These are phyloP conservation scores for Borostomias antarcticus DNA, from an alignment of 2,797 vertebrate genomes.

Conservation along the genomic window DNA sequence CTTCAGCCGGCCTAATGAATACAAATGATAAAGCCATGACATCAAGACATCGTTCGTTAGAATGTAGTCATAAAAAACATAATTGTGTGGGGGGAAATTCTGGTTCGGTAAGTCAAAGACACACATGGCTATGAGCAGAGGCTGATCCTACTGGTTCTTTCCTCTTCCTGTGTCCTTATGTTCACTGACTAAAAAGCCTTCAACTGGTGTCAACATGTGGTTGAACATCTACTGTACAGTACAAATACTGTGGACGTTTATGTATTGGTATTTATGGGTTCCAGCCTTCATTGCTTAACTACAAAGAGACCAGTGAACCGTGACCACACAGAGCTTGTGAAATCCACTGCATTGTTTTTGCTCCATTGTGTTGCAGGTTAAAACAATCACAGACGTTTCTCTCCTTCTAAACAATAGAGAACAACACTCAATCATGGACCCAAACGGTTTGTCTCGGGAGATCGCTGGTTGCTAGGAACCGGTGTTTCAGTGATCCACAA, in stretches of 20 bases:
- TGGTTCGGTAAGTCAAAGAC: not conserved
- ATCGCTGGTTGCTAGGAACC: constrained; percentile 26
- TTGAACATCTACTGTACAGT: constrained; percentile 23
- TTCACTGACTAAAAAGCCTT: not conserved
- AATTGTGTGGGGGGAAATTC: not conserved
- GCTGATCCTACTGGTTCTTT: not conserved
- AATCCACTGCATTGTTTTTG: constrained; percentile 32
- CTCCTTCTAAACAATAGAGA: constrained; percentile 44
- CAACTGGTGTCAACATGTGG: constrained; percentile 22
- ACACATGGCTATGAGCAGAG: not conserved
- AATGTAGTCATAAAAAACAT: not conserved
- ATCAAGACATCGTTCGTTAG: not conserved
- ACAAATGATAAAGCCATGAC: constrained; percentile 22
- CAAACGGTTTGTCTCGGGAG: constrained; percentile 28
- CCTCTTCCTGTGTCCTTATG: too few relatives aligned
- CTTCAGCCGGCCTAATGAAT: constrained; percentile 26
- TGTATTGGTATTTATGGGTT: not conserved
- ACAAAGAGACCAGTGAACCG: constrained; percentile 41
- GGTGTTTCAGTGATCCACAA: constrained; percentile 47
- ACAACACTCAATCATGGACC: constrained; percentile 31
- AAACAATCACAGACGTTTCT: constrained; percentile 55
- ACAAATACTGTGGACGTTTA: constrained; percentile 23
- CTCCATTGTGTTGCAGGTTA: constrained; percentile 41
- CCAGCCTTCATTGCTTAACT: too few relatives aligned
- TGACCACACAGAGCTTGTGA: constrained; percentile 49